These are phyloP conservation scores for Tanytarsus gracilentus DNA, from an alignment of 2,888 invertebrate species.

Conservation along the genomic window DNA sequence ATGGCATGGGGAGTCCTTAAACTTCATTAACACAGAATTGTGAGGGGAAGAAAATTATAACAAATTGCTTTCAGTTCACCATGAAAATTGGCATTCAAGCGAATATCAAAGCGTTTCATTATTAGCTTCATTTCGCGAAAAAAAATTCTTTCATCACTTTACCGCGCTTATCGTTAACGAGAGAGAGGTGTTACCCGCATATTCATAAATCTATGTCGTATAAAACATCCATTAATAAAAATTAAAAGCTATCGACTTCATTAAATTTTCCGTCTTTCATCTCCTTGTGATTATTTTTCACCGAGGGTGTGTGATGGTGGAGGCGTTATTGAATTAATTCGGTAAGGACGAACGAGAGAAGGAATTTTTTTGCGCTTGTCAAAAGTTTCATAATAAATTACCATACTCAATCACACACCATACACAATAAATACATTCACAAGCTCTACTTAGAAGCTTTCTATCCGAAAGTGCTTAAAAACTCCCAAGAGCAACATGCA, in stretches of 20 bases:
- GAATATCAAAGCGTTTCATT: too few species aligned
- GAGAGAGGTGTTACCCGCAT: neutral
- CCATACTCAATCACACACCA: constrained; percentile 18
- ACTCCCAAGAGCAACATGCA: too few species aligned
- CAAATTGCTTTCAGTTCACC: constrained; percentile 5
- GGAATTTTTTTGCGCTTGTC: constrained; percentile 12
- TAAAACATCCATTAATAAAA: constrained; percentile 17
- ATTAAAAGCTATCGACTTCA: constrained; percentile 19
- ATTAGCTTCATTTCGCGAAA: too few species aligned
- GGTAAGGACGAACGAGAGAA: constrained; percentile 4
- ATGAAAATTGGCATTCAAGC: too few species aligned
- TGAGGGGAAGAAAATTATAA: neutral
- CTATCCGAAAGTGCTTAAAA: too few species aligned
- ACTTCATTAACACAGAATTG: constrained; percentile 6
- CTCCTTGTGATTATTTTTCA: neutral
- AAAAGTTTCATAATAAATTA: constrained; percentile 20
- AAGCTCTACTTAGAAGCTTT: too few species aligned
- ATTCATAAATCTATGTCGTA: constrained; percentile 16
- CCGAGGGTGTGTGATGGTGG: neutral
- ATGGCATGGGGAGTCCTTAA: neutral
- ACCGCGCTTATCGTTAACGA: too few species aligned
- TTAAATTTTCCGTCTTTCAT: constrained; percentile 8
- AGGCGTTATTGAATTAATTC: constrained; percentile 13
- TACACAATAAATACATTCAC: too few species aligned
- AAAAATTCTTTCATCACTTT: too few species aligned